Evolutionary conservation across 2,113 vertebrate genomes (phyloP).

Genomic region (Neoarius graeffei): DNA sequence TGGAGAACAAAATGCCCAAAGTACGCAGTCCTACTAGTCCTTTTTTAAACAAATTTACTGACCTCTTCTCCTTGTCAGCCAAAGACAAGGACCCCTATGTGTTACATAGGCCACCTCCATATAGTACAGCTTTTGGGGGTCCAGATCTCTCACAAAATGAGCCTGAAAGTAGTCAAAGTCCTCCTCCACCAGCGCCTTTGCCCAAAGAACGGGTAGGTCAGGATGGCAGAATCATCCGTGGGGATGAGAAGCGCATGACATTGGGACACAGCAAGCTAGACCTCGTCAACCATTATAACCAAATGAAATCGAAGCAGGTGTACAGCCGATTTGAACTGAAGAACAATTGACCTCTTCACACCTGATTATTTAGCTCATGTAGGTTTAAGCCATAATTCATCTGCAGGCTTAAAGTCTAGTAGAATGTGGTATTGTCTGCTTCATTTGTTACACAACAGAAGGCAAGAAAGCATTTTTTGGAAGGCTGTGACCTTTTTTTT

Average conservation of each 20-base stretch:
- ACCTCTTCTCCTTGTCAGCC: slow-evolving; percentile 58
- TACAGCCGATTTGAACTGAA: slow-evolving; percentile 89
- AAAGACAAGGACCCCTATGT: slow-evolving; percentile 63
- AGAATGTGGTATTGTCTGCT: not conserved
- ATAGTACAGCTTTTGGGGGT: slow-evolving; percentile 56
- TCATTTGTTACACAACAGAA: not conserved
- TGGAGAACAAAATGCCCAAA: slow-evolving; percentile 62
- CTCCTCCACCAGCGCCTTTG: slow-evolving; percentile 61
- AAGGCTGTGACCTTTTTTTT: not conserved
- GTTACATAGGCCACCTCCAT: slow-evolving; percentile 55
- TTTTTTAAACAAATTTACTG: slow-evolving; percentile 67
- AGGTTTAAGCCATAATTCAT: not conserved
- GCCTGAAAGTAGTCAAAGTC: slow-evolving; percentile 67
- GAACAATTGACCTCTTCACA: slow-evolving; percentile 47
- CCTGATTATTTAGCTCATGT: not conserved
- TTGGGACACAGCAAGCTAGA: slow-evolving; percentile 96
- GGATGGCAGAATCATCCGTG: slow-evolving; percentile 44
- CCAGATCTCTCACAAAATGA: slow-evolving; percentile 66
- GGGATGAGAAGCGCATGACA: slow-evolving; percentile 85
- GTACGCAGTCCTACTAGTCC: slow-evolving; percentile 57
- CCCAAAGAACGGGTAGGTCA: slow-evolving; percentile 3
- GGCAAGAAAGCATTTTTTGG: not conserved
- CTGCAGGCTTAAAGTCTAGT: not conserved
- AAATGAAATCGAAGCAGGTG: slow-evolving; percentile 83
- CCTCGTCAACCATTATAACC: slow-evolving; percentile 93